Conservation (phyloP, 2,797 vertebrate genomes). For the Trematomus bernacchii region DNA sequence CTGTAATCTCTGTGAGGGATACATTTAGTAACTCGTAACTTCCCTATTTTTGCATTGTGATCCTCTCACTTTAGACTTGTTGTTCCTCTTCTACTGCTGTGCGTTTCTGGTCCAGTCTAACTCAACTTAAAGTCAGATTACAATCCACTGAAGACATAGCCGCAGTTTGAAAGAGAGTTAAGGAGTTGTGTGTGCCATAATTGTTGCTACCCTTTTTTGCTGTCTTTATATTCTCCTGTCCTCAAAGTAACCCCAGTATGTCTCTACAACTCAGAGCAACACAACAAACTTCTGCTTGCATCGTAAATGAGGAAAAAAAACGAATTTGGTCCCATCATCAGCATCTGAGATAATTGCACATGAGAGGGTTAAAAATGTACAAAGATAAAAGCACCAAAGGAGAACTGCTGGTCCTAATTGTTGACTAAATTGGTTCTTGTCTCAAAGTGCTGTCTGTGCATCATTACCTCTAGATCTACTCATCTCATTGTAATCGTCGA, state of each 20-base stretch:
- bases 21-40: constrained; percentile 28
- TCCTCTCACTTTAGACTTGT: neutral
- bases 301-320: constrained; percentile 5
- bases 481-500: constrained; percentile 20
- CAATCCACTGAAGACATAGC: constrained; percentile 7
- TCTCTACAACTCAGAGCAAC: constrained; percentile 2
- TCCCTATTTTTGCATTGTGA: constrained; percentile 14
- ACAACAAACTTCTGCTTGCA: neutral
- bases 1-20: constrained; percentile 16
- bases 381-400: neutral
- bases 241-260: constrained; percentile 7
- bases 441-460: constrained; percentile 19
- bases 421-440: constrained; percentile 16
- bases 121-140: neutral
- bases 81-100: neutral
- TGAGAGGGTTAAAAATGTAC: neutral
- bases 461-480: constrained; percentile 17
- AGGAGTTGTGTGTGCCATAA: constrained; percentile 26
- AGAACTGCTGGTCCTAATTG: constrained; percentile 1
- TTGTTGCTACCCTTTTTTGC: neutral
- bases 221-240: neutral
- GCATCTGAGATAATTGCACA: neutral
- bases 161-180: constrained; percentile 13
- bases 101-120: constrained; percentile 3
- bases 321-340: constrained; percentile 7